Evolutionary conservation across 2,113 vertebrate genomes (phyloP), one percentile per base, ranked within the genome.

Genomic region (Macroglossus sobrinus): DNA sequence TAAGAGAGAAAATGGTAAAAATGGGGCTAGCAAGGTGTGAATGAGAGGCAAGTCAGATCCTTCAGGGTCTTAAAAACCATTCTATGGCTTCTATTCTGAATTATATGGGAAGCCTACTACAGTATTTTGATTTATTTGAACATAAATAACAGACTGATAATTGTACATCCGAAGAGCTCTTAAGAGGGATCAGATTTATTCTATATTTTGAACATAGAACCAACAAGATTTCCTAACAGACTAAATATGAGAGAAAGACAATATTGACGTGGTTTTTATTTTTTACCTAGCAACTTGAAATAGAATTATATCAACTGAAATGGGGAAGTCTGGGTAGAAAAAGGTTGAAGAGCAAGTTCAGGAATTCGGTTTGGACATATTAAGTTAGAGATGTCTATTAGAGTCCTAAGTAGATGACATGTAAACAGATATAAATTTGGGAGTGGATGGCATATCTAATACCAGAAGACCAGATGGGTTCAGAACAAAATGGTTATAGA

Each of bases 191-290:
- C 21, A 35, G 53, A 78, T 78, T 72, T 35, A 89, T 5, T 82
- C 53, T 71, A 1, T 26, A 45, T 43, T 89, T 57, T 90, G 43
- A 76, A 28, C 4, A 69, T 1, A 80, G 28, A 93, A 43, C 55
- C 47, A 90, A 89, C 2, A 81, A 35, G 47, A 97, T 66, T 91
- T 90, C 61, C 76, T 81, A 93, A 84, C 3, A 68, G 75, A 84
- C 3, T 84, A 21, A 33, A 43, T 45, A 66, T 10, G 72, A 45
- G 3, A 91, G 35, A 74, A 72, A 90, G 30, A 43, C 5, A 18
- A 28, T 57, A 28, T 10, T 22, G 35, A 86, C 91, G 53, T 35
- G 47, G 80, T 47, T 64, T 2, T 63, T 53, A 19, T 22, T 76
- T 93, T 87, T 93, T 7, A 95, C 71, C 22, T 80, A 86, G 50